Evolutionary conservation across 2,113 vertebrate genomes (phyloP), one percentile per base, ranked within the genome.

Genomic region (Lepus americanus): DNA sequence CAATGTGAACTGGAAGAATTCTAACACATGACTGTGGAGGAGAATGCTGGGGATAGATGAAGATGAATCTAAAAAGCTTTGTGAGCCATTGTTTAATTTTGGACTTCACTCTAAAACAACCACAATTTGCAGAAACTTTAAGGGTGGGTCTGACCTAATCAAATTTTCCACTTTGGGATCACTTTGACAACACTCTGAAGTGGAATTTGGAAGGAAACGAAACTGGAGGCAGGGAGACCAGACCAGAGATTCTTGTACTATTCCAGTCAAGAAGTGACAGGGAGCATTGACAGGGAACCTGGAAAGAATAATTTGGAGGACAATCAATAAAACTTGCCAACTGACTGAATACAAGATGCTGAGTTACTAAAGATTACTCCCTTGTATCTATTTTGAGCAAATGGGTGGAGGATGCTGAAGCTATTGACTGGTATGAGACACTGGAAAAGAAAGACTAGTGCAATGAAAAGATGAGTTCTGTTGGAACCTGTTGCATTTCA

Each of bases 301-400:
- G n/a, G 63, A 86, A 25, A 92, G 49, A 95, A 91, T 87, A 78
- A 53, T 82, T 89, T 82, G 55, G 55, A 79, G 49, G 29, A 78
- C 44, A 95, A 92, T 67, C 39, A 16, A 61, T 74, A 66, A 94
- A 93, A 74, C 27, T 44, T 89, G 55, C 10, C n/a, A 79, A 79
- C 31, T 39, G 64, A 73, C 51, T 90, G 49, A 87, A 70, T 86
- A 81, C 2, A 9, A 2, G 5, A 1, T 79, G 19, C 36, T 25
- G 11, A 73, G 36, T 92, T 31, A 80, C 19, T 80, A 78, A 82
- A 83, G 25, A 70, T 55, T 36, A 92, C 27, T 79, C 23, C 33
- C 19, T 11, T 6, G 4, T 55, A 36, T 77, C 53, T 90, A n/a
- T 13, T n/a, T 90, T 76, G 66, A 90, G 25, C 36, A 92, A 84